Percentiles rank a stretch among this genome's conserved stretches.
Conservation (phyloP, 2,888 invertebrate species). For the Drosophila koepferae region DNA sequence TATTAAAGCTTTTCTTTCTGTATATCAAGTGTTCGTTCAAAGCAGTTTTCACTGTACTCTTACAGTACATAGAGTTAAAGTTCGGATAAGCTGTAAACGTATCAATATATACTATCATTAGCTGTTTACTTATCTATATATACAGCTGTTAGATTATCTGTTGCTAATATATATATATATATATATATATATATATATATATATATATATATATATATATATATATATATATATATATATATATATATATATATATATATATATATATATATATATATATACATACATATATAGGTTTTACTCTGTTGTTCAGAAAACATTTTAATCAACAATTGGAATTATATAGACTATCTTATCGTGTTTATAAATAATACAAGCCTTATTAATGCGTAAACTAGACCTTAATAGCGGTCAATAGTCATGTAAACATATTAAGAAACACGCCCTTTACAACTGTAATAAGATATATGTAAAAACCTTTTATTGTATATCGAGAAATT, state of each 20-base stretch:
- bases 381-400: background rate
- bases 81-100: slow-evolving; percentile 12
- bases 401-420: background rate
- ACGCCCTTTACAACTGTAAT: slow-evolving; percentile 6
- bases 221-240: background rate
- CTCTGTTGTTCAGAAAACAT: background rate
- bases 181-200: slow-evolving; percentile 3
- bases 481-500: background rate
- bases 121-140: slow-evolving; percentile 18
- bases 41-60: background rate
- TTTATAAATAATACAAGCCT: slow-evolving; percentile 32
- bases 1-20: background rate
- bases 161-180: background rate
- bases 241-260: background rate
- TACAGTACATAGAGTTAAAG: slow-evolving; percentile 4
- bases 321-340: slow-evolving; percentile 33
- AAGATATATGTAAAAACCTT: background rate
- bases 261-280: slow-evolving; percentile 5
- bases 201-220: slow-evolving; percentile 2
- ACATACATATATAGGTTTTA: too few relatives aligned
- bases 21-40: background rate
- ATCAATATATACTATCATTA: slow-evolving; percentile 12
- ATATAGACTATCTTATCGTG: slow-evolving; percentile 39
- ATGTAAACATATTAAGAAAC: slow-evolving; percentile 10
- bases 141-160: slow-evolving; percentile 15